Percentiles rank a stretch among this genome's conserved stretches.
Conservation (phyloP, 2,888 invertebrate species). For the Drosophila maculinotata region DNA sequence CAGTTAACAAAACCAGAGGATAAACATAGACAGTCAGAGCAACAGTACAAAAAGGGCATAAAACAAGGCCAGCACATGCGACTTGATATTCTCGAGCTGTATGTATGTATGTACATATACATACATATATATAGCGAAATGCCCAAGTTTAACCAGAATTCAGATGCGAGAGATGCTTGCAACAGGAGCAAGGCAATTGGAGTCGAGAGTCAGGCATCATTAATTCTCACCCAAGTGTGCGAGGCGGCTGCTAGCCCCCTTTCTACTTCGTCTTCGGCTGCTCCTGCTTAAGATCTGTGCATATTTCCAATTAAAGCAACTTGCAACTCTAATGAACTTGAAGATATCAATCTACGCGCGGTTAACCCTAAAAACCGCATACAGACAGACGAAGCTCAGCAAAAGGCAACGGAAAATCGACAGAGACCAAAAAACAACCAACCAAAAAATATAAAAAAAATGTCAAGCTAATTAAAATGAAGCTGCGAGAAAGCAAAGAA, state of each 20-base stretch:
- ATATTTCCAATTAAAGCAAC: slow-evolving; percentile 80
- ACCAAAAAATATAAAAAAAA: slow-evolving; percentile 36
- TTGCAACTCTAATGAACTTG: slow-evolving; percentile 79
- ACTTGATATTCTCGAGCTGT: neutral
- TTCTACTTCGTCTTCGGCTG: neutral
- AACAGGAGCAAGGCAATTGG: slow-evolving; percentile 11
- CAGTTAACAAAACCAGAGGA: slow-evolving; percentile 57
- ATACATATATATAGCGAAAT: slow-evolving; percentile 25
- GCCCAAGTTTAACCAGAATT: slow-evolving; percentile 70
- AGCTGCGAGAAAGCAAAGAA: slow-evolving; percentile 16
- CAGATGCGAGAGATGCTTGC: slow-evolving; percentile 46
- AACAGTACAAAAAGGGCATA: slow-evolving; percentile 31
- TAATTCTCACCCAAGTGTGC: slow-evolving; percentile 78
- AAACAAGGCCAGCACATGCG: slow-evolving; percentile 12
- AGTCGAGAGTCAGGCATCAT: slow-evolving; percentile 68
- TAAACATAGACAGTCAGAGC: slow-evolving; percentile 12
- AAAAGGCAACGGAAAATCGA: slow-evolving; percentile 23
- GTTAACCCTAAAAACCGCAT: slow-evolving; percentile 74
- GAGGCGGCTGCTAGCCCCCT: slow-evolving; percentile 13
- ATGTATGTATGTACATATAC: neutral
- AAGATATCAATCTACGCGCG: slow-evolving; percentile 80
- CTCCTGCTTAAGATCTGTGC: slow-evolving; percentile 49
- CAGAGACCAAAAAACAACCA: slow-evolving; percentile 10
- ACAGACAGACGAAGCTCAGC: slow-evolving; percentile 39
- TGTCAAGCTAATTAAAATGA: slow-evolving; percentile 79